Conservation (phyloP, 1,140 invertebrate genomes). For the Paracyclopina nana region DNA sequence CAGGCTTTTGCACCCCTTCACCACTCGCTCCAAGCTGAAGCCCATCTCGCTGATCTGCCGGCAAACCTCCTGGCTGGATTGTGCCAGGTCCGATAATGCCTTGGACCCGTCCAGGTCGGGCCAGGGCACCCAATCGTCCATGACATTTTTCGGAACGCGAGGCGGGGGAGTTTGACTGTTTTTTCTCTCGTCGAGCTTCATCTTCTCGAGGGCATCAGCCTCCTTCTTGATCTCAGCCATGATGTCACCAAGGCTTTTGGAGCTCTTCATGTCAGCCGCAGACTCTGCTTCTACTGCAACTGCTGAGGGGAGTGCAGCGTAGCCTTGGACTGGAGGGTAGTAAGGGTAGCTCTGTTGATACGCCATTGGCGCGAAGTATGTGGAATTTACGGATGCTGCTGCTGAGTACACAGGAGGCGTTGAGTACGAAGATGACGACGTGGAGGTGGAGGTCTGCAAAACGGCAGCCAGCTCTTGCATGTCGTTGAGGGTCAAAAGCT, state of each 20-base stretch:
- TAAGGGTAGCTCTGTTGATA: not conserved
- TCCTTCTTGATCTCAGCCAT: not conserved
- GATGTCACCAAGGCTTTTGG: not conserved
- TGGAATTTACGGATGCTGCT: not conserved
- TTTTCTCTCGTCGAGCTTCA: not conserved
- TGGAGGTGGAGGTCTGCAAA: not conserved
- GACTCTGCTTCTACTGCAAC: not conserved
- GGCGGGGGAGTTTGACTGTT: not conserved
- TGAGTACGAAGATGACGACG: not conserved
- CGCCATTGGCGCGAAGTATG: slow-evolving; percentile 1
- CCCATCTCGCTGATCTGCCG: slow-evolving; percentile 1
- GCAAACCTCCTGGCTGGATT: not conserved
- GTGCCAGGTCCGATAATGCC: not conserved
- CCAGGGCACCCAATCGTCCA: slow-evolving; percentile 1
- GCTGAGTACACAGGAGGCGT: not conserved
- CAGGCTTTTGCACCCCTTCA: not conserved
- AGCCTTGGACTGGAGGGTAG: not conserved
- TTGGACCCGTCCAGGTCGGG: not conserved
- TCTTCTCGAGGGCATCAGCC: not conserved
- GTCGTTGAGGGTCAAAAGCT: not conserved
- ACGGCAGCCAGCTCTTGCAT: not conserved
- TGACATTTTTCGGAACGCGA: not conserved
- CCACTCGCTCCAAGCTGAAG: not conserved
- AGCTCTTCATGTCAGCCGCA: not conserved
- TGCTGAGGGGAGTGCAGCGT: not conserved